These are phyloP conservation scores for Drosophila anomalata DNA, from an alignment of 2,888 invertebrate species.

Conservation along the genomic window DNA sequence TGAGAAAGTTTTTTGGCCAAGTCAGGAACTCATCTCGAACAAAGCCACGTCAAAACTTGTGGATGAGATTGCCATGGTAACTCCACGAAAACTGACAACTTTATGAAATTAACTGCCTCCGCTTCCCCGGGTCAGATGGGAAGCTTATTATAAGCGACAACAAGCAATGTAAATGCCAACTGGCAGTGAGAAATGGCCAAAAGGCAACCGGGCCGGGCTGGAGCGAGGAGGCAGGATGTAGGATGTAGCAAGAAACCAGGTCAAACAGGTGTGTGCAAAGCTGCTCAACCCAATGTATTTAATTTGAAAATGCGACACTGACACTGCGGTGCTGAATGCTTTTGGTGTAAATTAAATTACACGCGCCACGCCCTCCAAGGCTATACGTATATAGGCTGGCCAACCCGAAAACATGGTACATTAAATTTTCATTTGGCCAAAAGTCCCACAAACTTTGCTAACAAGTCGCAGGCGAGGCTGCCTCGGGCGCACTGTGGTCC, in stretches of 20 bases:
- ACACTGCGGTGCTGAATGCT: conserved; percentile 69
- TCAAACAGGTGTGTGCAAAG: conserved; percentile 30
- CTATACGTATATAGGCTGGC: conserved; percentile 9
- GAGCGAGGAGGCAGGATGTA: neutral
- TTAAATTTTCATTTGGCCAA: conserved; percentile 75
- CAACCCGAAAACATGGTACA: conserved; percentile 54
- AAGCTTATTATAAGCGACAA: conserved; percentile 44
- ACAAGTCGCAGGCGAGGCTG: conserved; percentile 41
- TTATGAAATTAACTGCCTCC: conserved; percentile 39
- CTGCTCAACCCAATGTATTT: conserved; percentile 56
- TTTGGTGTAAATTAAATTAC: conserved; percentile 74
- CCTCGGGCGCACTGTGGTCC: conserved; percentile 38
- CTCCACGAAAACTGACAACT: conserved; percentile 25
- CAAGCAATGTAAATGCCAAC: conserved; percentile 45
- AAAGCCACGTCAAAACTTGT: conserved; percentile 10
- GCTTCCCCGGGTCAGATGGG: conserved; percentile 14
- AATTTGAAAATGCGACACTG: conserved; percentile 75
- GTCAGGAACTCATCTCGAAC: conserved; percentile 27
- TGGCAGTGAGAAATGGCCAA: conserved; percentile 44
- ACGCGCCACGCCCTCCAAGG: conserved; percentile 49
- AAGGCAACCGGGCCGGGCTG: conserved; percentile 1
- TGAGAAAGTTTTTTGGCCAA: conserved; percentile 21
- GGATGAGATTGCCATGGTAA: conserved; percentile 11
- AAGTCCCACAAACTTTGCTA: conserved; percentile 60
- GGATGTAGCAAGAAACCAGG: conserved; percentile 29